A percentile compares a stretch with the other conserved stretches of the same genome.
Evolutionary conservation across 2,797 vertebrate genomes (phyloP).

Genomic region (Clamator glandarius): DNA sequence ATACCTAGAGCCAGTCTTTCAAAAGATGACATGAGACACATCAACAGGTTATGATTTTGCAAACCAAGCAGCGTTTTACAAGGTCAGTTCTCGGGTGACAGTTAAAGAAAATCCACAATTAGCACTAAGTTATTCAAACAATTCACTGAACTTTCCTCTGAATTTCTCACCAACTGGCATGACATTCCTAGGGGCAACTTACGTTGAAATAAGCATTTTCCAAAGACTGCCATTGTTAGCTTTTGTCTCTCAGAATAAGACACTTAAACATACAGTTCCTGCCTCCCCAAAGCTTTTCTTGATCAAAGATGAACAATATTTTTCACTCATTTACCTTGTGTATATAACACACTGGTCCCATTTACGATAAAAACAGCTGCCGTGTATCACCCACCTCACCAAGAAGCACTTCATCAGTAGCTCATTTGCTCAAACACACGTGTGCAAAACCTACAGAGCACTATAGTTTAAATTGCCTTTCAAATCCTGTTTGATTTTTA

Average conservation of each 20-base stretch:
- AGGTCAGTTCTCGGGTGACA: neutral
- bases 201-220: neutral
- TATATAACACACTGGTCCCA: neutral
- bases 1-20: neutral
- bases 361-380: neutral
- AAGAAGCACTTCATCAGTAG: neutral
- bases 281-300: neutral
- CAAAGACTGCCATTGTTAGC: neutral
- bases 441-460: neutral
- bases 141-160: neutral
- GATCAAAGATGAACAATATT: neutral
- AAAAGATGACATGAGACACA: neutral
- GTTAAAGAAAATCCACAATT: conserved; percentile 17
- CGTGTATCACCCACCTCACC: neutral
- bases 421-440: neutral
- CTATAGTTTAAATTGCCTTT: neutral
- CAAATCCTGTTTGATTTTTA: neutral
- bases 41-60: neutral
- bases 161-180: neutral
- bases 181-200: neutral
- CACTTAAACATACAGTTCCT: neutral
- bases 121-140: neutral
- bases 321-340: neutral
- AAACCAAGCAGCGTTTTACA: neutral
- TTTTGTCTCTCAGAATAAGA: neutral